A percentile compares a stretch with the other conserved stretches of the same genome.
These are phyloP conservation scores for Callimorpha dominula DNA, from an alignment of 2,888 invertebrate genomes.

Conservation along the genomic window DNA sequence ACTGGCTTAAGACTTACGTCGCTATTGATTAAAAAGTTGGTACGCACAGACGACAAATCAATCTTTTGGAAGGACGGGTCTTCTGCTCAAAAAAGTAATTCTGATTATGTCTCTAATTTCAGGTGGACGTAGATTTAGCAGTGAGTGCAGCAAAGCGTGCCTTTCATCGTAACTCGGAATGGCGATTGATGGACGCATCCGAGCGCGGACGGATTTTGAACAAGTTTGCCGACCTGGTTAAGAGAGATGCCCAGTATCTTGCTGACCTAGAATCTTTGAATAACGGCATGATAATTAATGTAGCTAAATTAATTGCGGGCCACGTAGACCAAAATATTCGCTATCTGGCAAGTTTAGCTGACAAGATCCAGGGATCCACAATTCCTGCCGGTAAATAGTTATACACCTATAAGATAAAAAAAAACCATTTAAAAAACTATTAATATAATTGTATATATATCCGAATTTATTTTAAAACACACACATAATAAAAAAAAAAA, in stretches of 20 bases:
- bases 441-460: too few relatives aligned
- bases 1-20: not conserved
- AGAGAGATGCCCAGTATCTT: constrained; percentile 90
- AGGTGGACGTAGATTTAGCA: constrained; percentile 91
- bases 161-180: constrained; percentile 84
- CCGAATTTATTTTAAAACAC: too few relatives aligned
- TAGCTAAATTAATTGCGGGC: not conserved
- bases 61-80: not conserved
- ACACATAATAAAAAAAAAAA: too few relatives aligned
- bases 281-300: constrained; percentile 92
- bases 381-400: constrained; percentile 19
- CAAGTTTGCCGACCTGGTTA: constrained; percentile 92
- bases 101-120: not conserved
- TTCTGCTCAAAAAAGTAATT: not conserved
- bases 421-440: too few relatives aligned
- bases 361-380: constrained; percentile 82
- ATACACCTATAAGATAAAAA: not conserved
- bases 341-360: constrained; percentile 95
- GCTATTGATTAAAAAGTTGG: too few relatives aligned
- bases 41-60: too few relatives aligned
- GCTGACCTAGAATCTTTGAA: constrained; percentile 95
- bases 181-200: constrained; percentile 94
- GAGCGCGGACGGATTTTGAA: constrained; percentile 90
- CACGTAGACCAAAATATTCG: constrained; percentile 82
- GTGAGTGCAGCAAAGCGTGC: constrained; percentile 89